phyloP scores from a whole-genome alignment of 1,140 invertebrate genomes.

The Diabrotica virgifera region DNA sequence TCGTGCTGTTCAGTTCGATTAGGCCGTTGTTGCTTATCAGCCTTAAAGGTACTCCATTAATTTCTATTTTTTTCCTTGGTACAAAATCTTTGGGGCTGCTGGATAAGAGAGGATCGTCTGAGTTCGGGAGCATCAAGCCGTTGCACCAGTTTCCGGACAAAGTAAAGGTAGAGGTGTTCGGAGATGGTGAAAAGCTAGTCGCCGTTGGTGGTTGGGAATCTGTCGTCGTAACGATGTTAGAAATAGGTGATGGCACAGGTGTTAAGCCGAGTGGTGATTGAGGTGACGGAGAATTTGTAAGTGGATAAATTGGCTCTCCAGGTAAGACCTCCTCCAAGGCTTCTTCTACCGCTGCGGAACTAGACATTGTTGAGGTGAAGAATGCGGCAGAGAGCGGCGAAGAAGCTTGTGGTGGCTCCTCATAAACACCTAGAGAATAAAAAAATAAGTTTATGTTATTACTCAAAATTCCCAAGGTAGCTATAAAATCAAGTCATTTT shows the following conservation, averaged over 20 bases:
- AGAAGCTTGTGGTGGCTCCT: constrained; percentile 60
- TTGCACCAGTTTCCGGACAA: constrained; percentile 55
- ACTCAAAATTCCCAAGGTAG: too few relatives aligned
- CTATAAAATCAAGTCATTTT: too few relatives aligned
- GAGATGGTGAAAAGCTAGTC: constrained; percentile 48
- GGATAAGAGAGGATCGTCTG: constrained; percentile 76
- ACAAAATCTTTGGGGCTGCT: constrained; percentile 78
- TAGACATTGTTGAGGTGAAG: constrained; percentile 82
- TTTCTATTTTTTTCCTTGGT: constrained; percentile 60
- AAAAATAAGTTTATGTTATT: not conserved
- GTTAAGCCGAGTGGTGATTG: constrained; percentile 54
- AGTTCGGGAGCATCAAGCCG: constrained; percentile 79
- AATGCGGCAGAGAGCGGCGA: constrained; percentile 75
- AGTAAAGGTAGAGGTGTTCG: constrained; percentile 47
- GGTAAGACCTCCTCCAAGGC: constrained; percentile 76
- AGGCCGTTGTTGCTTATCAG: constrained; percentile 62
- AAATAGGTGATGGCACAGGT: constrained; percentile 59
- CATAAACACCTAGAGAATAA: constrained; percentile 14
- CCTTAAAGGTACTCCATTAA: constrained; percentile 56
- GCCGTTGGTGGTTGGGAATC: constrained; percentile 55
- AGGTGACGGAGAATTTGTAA: constrained; percentile 59
- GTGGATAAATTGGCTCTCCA: constrained; percentile 66
- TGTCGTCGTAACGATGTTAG: constrained; percentile 51
- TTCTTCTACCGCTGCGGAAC: constrained; percentile 78
- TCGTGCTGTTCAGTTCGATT: constrained; percentile 56